A percentile compares a stretch with the other conserved stretches of the same genome.
These are phyloP conservation scores for Rhabdomys pumilio DNA, from an alignment of 2,797 vertebrate genomes.

Conservation along the genomic window DNA sequence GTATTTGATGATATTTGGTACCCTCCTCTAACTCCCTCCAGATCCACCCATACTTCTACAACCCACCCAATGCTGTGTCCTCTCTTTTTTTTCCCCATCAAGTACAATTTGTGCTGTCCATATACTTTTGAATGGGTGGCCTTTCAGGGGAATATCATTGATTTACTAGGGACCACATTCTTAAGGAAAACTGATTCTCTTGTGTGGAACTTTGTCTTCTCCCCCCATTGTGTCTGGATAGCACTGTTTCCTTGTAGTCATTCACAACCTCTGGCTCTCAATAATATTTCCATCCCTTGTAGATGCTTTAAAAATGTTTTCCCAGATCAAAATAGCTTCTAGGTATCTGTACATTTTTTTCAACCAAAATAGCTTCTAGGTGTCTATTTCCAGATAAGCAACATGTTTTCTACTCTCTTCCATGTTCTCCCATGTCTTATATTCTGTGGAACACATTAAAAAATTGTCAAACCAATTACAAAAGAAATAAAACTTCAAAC, in stretches of 20 bases:
- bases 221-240: background rate
- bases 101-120: background rate
- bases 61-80: background rate
- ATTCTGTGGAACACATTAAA: background rate
- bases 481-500: background rate
- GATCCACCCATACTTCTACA: background rate
- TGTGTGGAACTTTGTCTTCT: background rate
- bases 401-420: background rate
- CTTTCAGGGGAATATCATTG: background rate
- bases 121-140: background rate
- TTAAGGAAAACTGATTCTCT: background rate
- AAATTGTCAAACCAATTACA: constrained; percentile 9
- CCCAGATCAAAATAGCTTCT: background rate
- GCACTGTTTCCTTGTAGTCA: background rate
- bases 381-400: background rate
- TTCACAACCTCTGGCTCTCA: background rate
- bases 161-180: background rate
- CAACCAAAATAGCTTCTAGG: background rate
- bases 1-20: background rate
- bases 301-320: background rate
- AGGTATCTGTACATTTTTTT: background rate
- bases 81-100: background rate
- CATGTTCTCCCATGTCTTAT: background rate
- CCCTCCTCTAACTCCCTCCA: background rate
- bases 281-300: background rate